A percentile compares a stretch with the other conserved stretches of the same genome.
phyloP scores from a whole-genome alignment of 2,113 vertebrate genomes.

The Fulica atra region DNA sequence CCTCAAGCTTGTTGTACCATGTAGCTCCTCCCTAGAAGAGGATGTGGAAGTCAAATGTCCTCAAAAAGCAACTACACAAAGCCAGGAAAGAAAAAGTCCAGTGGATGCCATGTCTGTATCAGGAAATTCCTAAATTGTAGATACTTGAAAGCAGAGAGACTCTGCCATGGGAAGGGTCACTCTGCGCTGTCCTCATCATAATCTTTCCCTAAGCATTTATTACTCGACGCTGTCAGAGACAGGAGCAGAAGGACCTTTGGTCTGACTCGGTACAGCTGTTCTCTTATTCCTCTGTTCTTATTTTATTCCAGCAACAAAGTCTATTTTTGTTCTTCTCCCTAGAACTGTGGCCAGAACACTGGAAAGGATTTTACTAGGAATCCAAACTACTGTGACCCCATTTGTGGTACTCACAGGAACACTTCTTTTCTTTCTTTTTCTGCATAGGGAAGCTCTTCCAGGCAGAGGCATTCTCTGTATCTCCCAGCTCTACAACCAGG shows the following conservation, averaged over 20 bases:
- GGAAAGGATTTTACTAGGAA: constrained; percentile 31
- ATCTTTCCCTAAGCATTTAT: background rate
- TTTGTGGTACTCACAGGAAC: background rate
- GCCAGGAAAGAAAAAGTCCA: background rate
- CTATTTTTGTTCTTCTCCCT: constrained; percentile 46
- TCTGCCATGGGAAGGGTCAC: constrained; percentile 21
- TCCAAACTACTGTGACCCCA: background rate
- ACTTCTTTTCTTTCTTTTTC: background rate
- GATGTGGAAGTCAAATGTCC: background rate
- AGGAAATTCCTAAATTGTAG: constrained; percentile 20
- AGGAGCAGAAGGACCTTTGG: constrained; percentile 39
- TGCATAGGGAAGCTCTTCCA: background rate
- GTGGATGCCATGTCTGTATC: background rate
- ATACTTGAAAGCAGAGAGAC: background rate
- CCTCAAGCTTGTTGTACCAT: background rate
- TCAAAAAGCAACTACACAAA: background rate
- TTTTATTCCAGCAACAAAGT: constrained; percentile 38
- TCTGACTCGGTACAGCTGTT: constrained; percentile 25
- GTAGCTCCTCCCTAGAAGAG: background rate
- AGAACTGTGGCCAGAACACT: background rate
- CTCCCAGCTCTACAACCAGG: background rate
- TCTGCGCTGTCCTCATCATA: background rate
- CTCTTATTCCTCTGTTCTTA: constrained; percentile 43
- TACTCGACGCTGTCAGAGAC: background rate
- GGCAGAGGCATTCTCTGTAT: background rate